Conservation (phyloP, 2,797 vertebrate genomes). For the Eidolon dupreanum region DNA sequence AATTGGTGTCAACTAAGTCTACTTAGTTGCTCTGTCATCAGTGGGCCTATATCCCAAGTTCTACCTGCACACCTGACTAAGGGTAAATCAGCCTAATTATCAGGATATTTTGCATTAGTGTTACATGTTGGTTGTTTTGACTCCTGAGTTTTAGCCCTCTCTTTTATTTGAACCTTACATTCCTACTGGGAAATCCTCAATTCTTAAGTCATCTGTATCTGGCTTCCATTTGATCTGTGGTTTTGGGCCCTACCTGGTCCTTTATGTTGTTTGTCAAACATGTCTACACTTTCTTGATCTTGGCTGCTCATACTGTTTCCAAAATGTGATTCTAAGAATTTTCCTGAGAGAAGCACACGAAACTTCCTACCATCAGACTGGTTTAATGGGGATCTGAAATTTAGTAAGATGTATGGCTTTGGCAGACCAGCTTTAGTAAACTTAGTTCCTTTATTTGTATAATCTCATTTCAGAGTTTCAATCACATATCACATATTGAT, state of each 20-base stretch:
- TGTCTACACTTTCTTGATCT: slow-evolving; percentile 50
- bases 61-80: neutral
- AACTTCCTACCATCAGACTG: neutral
- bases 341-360: neutral
- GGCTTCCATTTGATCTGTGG: slow-evolving; percentile 58
- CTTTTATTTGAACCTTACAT: neutral
- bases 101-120: neutral
- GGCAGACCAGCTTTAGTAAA: neutral
- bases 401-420: neutral
- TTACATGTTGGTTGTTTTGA: slow-evolving; percentile 18
- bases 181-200: neutral
- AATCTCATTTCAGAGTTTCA: neutral
- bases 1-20: neutral
- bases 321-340: slow-evolving; percentile 31
- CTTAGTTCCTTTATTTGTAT: neutral
- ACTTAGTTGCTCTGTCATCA: neutral
- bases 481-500: neutral
- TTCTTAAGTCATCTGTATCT: slow-evolving; percentile 44
- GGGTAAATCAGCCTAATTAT: neutral
- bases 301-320: slow-evolving; percentile 12
- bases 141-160: slow-evolving; percentile 21
- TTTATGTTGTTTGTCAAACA: slow-evolving; percentile 54
- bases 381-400: neutral
- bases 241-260: slow-evolving; percentile 47
- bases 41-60: neutral